Evolutionary conservation across 2,113 vertebrate genomes (phyloP), one percentile per base, ranked within the genome.

Genomic region (Thalassarche chlororhynchos): DNA sequence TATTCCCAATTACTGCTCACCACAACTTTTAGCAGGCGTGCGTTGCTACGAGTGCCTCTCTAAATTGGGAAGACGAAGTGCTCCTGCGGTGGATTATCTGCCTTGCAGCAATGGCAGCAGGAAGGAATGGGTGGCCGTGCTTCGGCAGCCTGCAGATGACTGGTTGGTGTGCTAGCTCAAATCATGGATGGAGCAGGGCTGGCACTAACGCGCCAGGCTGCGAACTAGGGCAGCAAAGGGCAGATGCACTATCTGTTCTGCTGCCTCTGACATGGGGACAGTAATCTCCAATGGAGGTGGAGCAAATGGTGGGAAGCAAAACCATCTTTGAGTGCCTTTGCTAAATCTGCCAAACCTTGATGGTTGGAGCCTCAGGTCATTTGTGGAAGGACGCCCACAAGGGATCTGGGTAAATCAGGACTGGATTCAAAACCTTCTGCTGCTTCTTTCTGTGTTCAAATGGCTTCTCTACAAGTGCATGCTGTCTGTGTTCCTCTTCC

Each of bases 71-170:
- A 29, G 52, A 15, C 7, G 12, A 62, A 25, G 17, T 20, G 38
- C 20, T 55, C 12, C 47, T 49, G 38, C 3, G 2, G 69, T 57
- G 46, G 36, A 52, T 55, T 32, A 9, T 9, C 32, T 60, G 10
- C 21, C 44, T 52, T 23, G 42, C 34, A 83, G 47, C 55, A 10
- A 6, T 6, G 44, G 40, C 44, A 64, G 57, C 36, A 29, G 79
- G 28, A 62, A n/a, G 21, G 38, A 19, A 32, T 5, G 25, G 31
- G 44, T 28, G 47, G 17, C 42, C 0, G 0, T 40, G 14, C 47
- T 40, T 54, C 0, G 0, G 21, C 12, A 42, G 49, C 36, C 38
- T 47, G 40, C 75, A 17, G 65, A 8, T 1, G 5, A 2, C 0
- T 1, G 24, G 38, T n/a, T 18, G 42, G 21, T 31, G 38, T n/a